Percentiles rank a stretch among this genome's conserved stretches.
Conservation (phyloP, 2,888 invertebrate species). For the Pandemis cinnamomeana region DNA sequence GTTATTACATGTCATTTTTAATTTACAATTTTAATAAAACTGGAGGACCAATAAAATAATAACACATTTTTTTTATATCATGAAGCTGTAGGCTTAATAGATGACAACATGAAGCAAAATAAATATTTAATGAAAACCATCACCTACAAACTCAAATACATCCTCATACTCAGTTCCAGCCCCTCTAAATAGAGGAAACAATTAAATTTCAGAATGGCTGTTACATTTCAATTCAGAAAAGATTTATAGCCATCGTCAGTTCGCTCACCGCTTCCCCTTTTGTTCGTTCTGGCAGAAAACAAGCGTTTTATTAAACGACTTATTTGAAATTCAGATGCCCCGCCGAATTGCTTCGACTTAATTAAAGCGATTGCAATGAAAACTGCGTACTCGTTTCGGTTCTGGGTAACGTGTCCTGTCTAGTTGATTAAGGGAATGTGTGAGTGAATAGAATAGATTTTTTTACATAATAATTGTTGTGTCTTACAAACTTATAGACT, state of each 20-base stretch:
- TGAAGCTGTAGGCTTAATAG: too few relatives aligned
- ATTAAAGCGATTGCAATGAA: constrained; percentile 38
- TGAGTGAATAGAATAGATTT: neutral
- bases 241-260: constrained; percentile 40
- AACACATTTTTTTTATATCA: too few relatives aligned
- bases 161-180: constrained; percentile 14
- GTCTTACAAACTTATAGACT: too few relatives aligned
- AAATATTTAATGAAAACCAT: neutral
- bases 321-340: constrained; percentile 44
- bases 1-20: too few relatives aligned
- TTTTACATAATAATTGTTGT: too few relatives aligned
- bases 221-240: constrained; percentile 43
- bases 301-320: constrained; percentile 43
- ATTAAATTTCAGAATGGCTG: constrained; percentile 41
- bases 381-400: constrained; percentile 16
- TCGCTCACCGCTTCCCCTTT: constrained; percentile 39
- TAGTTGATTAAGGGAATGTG: neutral
- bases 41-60: too few relatives aligned
- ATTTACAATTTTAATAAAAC: too few relatives aligned
- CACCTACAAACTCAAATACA: constrained; percentile 9
- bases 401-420: constrained; percentile 2
- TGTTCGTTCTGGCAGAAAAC: constrained; percentile 41
- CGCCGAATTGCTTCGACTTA: constrained; percentile 41
- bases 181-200: constrained; percentile 32
- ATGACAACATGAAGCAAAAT: neutral